These are phyloP conservation scores for Mastomys coucha DNA, from an alignment of 2,113 vertebrate genomes.

Conservation along the genomic window DNA sequence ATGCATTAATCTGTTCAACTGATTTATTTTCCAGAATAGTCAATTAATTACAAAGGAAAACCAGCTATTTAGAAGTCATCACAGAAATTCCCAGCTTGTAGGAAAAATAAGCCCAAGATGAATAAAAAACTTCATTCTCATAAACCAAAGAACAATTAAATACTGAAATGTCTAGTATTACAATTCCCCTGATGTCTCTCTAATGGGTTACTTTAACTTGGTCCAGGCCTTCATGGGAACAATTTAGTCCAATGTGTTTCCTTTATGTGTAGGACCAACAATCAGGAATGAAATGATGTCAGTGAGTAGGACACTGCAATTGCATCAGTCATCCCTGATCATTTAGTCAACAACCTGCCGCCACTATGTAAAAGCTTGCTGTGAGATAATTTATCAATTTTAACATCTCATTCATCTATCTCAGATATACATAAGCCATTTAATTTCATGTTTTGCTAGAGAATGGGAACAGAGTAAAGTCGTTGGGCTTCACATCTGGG, in stretches of 20 bases:
- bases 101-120: background rate
- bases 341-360: background rate
- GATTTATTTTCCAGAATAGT: background rate
- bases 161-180: background rate
- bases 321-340: background rate
- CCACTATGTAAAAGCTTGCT: background rate
- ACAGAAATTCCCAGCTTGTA: background rate
- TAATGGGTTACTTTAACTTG: background rate
- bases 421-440: background rate
- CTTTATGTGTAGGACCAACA: background rate
- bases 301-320: background rate
- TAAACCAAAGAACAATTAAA: slow-evolving; percentile 23
- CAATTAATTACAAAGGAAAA: background rate
- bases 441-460: background rate
- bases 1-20: background rate
- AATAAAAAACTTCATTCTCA: slow-evolving; percentile 6
- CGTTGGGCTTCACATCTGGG: background rate
- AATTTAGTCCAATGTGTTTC: background rate
- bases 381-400: background rate
- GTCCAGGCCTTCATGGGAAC: background rate
- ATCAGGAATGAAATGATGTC: background rate
- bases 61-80: background rate
- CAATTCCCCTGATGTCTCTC: background rate
- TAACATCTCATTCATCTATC: background rate
- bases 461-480: background rate